Percentiles rank a stretch among this genome's conserved stretches.
Conservation (phyloP, 2,113 vertebrate species). For the Eira barbara region DNA sequence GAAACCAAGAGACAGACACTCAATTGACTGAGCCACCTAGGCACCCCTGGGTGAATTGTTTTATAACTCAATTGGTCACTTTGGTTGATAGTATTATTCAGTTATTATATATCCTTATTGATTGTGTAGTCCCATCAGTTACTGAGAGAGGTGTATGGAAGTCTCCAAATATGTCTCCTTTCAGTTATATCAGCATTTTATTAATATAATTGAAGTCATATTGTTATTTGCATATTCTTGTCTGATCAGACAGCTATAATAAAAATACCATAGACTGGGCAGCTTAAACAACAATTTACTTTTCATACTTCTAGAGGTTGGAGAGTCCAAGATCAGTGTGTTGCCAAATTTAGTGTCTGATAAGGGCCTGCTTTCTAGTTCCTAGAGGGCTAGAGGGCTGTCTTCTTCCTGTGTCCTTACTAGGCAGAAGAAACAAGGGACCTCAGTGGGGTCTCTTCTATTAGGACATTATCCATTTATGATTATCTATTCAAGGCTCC, state of each 20-base stretch:
- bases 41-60: background rate
- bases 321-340: background rate
- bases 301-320: background rate
- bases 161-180: background rate
- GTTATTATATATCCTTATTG: background rate
- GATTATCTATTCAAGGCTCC: too few species aligned
- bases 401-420: background rate
- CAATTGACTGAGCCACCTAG: background rate
- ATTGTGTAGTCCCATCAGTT: background rate
- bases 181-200: background rate
- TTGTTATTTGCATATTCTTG: background rate
- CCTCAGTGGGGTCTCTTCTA: background rate
- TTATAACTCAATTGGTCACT: background rate
- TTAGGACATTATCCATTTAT: background rate
- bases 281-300: background rate
- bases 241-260: background rate
- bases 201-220: background rate
- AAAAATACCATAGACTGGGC: background rate
- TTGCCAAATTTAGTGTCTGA: background rate
- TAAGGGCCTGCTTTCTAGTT: background rate
- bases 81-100: background rate
- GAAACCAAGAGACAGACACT: background rate
- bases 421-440: background rate
- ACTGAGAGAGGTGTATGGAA: background rate
- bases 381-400: background rate